Conservation (phyloP, 1,140 invertebrate species). For the Cryptotermes secundus region DNA sequence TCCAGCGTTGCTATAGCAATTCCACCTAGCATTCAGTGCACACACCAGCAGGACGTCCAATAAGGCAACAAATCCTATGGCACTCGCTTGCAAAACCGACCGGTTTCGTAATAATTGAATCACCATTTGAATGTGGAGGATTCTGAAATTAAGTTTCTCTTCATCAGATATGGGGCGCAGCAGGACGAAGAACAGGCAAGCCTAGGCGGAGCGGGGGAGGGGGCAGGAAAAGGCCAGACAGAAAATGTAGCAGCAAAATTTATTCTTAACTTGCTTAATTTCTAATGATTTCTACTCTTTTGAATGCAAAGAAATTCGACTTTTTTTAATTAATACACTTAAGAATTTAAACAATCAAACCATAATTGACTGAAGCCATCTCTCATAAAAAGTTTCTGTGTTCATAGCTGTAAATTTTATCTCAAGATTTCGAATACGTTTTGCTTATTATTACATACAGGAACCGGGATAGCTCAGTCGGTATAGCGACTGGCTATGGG, state of each 20-base stretch:
- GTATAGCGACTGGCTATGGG: too few relatives aligned
- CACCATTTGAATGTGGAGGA: not conserved
- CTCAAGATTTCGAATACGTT: too few relatives aligned
- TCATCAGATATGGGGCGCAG: not conserved
- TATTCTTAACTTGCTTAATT: too few relatives aligned
- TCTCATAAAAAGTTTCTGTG: too few relatives aligned
- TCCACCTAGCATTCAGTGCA: not conserved
- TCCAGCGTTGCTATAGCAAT: not conserved
- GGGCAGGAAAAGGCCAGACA: not conserved
- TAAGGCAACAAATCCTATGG: not conserved
- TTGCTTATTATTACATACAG: too few relatives aligned
- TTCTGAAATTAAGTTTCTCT: not conserved
- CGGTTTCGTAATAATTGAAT: not conserved
- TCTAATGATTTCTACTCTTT: too few relatives aligned
- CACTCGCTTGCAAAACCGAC: not conserved
- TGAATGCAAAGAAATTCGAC: too few relatives aligned
- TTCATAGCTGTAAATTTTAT: too few relatives aligned
- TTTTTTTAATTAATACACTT: too few relatives aligned
- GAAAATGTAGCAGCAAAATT: not conserved
- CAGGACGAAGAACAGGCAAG: not conserved
- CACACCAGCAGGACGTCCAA: not conserved
- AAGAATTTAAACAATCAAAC: too few relatives aligned
- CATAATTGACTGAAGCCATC: too few relatives aligned
- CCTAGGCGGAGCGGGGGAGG: not conserved
- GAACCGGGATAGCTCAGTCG: too few relatives aligned